These are phyloP conservation scores for Patella pellucida DNA, from an alignment of 2,888 invertebrate genomes.

Conservation along the genomic window DNA sequence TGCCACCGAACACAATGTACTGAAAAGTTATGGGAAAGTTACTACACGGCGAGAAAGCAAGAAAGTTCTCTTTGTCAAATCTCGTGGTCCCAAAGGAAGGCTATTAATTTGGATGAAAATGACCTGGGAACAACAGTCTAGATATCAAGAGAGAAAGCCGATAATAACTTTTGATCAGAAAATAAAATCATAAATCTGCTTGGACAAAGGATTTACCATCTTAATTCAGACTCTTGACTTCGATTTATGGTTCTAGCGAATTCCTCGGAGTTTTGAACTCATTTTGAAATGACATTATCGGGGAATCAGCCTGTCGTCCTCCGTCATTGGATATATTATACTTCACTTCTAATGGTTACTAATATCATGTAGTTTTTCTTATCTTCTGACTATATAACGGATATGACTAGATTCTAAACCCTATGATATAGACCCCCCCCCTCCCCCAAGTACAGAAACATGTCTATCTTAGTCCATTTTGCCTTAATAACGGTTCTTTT, in stretches of 20 bases:
- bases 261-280: slow-evolving; percentile 1
- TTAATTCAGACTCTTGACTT: neutral
- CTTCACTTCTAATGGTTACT: neutral
- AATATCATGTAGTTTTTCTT: neutral
- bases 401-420: neutral
- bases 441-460: too few species aligned
- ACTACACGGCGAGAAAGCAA: too few species aligned
- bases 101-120: too few species aligned
- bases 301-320: neutral
- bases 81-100: too few species aligned
- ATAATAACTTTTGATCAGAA: neutral
- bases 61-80: too few species aligned
- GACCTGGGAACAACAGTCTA: too few species aligned
- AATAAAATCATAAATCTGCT: slow-evolving; percentile 2
- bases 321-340: neutral
- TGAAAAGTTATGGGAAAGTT: too few species aligned
- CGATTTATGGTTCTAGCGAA: neutral
- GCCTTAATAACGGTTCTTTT: too few species aligned
- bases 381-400: neutral
- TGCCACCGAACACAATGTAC: too few species aligned
- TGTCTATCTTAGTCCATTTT: too few species aligned
- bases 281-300: slow-evolving; percentile 11
- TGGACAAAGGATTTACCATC: neutral
- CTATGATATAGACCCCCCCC: too few species aligned
- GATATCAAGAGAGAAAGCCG: neutral